Percentiles rank a stretch among this genome's conserved stretches.
Evolutionary conservation across 2,797 vertebrate genomes (phyloP).

Genomic region (Scolopax bukidnonensis): DNA sequence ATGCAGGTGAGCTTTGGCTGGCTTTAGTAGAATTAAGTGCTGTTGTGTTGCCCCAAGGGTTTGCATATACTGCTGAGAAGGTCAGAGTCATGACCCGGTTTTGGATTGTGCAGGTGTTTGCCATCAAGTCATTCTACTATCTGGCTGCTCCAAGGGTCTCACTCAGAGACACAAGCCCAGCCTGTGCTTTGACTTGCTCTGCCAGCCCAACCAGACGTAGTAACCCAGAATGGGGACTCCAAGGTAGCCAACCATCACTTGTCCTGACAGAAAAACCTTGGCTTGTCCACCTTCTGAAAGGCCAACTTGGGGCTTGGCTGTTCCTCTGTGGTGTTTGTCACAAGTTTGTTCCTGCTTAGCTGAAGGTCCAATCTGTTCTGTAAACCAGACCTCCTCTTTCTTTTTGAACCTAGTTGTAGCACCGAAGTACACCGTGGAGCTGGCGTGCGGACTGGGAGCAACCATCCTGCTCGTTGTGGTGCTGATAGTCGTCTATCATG

Average conservation of each 20-base stretch:
- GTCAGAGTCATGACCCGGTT: background rate
- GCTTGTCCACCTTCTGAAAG: background rate
- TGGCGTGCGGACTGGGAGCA: slow-evolving; percentile 88
- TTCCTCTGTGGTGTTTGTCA: background rate
- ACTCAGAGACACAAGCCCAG: background rate
- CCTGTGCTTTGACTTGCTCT: background rate
- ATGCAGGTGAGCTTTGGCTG: background rate
- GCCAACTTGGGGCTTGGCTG: background rate
- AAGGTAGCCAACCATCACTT: rapidly evolving
- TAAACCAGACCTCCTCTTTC: background rate
- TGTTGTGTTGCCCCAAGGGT: background rate
- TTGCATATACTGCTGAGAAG: background rate
- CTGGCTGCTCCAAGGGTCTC: background rate
- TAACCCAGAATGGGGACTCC: background rate
- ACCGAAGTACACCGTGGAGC: slow-evolving; percentile 84
- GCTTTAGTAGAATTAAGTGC: background rate
- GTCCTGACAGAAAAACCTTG: background rate
- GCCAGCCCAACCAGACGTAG: background rate
- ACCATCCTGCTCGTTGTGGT: slow-evolving; percentile 86
- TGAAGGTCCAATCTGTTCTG: background rate
- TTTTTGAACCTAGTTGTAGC: slow-evolving; percentile 61
- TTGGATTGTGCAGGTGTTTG: background rate
- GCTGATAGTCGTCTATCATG: slow-evolving; percentile 88
- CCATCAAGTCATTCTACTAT: background rate
- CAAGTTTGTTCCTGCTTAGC: background rate